These are phyloP conservation scores for Fringilla coelebs DNA, from an alignment of 2,797 vertebrate genomes.

Conservation along the genomic window DNA sequence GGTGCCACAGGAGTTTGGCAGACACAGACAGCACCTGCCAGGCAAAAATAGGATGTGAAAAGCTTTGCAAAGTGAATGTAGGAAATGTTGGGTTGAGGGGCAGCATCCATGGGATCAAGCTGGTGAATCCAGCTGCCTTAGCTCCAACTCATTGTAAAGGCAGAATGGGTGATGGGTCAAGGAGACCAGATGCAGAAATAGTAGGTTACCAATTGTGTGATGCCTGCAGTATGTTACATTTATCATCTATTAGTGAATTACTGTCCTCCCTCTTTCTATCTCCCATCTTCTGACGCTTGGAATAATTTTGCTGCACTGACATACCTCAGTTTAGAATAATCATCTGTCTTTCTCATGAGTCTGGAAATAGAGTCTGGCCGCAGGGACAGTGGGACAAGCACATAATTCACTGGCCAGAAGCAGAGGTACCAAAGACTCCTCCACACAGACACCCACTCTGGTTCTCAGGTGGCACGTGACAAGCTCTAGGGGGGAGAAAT, in stretches of 20 bases:
- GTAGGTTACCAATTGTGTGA: neutral
- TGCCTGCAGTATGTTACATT: neutral
- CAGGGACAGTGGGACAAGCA: neutral
- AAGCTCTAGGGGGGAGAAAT: neutral
- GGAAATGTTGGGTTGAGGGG: neutral
- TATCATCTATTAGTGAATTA: neutral
- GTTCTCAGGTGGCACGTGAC: neutral
- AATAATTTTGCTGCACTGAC: neutral
- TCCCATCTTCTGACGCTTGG: neutral
- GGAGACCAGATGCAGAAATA: neutral
- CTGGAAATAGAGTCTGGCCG: neutral
- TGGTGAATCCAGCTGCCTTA: neutral
- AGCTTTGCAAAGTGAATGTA: neutral
- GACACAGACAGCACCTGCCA: neutral
- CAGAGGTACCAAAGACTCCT: neutral
- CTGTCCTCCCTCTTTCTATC: neutral
- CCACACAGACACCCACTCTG: accelerated
- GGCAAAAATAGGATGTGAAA: neutral
- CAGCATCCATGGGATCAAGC: neutral
- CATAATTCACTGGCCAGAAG: neutral
- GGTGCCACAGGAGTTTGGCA: neutral
- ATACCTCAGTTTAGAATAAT: neutral
- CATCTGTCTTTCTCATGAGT: neutral
- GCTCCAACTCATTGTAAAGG: neutral
- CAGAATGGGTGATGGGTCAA: neutral